Base-by-base conservation (phyloP, 2,888 invertebrate genomes). In the Itoplectis maculator region DNA sequence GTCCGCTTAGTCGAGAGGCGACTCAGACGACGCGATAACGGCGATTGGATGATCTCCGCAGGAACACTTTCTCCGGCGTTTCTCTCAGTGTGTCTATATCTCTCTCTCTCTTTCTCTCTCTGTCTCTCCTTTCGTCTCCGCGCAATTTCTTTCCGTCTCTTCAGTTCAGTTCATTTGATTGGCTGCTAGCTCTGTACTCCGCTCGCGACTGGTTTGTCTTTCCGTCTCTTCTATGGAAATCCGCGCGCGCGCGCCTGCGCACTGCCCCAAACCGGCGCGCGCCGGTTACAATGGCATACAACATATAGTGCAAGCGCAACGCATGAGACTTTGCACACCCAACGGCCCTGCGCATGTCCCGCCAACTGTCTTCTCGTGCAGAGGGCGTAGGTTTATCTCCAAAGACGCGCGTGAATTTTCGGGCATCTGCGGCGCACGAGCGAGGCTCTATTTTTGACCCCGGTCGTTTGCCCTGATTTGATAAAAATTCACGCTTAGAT, bases 401-500 rank as follows among this genome's bases (percentile, higher is more conserved):
- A n/a, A n/a, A 8, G 15, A 35, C 37, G 15, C 35, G 5, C 59
- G 59, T 63, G 13, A 20, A 37, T 18, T 61, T 40, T 61, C 8
- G 35, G 13, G 29, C 29, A 29, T 5, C 3, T 3, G 29, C 29
- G 29, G 3, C 29, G 20, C 45, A 8, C 1, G 13, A 11, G 3
- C 9, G 4, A 11, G 29, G 23, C 13, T 74, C 20, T 51, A 15
- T 63, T 63, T 15, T 49, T n/a, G n/a, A 15, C 4, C 37, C n/a
- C 20, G 15, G 18, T 51, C 45, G 11, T 68, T 68, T 70, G 47
- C 23, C 42, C 61, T 40, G 63, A 45, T 54, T 65, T 15, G 63
- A 78, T 65, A 45, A 78, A 78, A 68, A 61, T 45, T 47, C 18
- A 47, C 42, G 20, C 45, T n/a, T 1, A 37, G 18, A 40, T 13